Percentiles rank a stretch among this genome's conserved stretches.
Conservation (phyloP, 2,888 invertebrate species). For the Pelosia muscerda region DNA sequence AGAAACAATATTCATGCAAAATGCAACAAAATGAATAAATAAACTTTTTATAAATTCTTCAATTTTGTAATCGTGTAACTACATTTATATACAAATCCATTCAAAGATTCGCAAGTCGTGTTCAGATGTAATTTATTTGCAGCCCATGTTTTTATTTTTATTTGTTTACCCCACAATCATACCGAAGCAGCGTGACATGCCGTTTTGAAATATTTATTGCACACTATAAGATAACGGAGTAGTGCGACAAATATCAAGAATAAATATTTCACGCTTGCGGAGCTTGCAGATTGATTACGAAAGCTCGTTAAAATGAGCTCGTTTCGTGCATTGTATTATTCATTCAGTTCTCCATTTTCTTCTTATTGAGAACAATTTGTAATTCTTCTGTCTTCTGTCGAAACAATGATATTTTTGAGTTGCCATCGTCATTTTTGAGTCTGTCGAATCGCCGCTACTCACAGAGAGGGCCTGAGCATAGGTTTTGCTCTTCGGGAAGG, state of each 20-base stretch:
- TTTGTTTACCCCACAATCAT: conserved; percentile 44
- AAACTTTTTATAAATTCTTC: too few relatives aligned
- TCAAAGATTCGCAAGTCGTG: neutral
- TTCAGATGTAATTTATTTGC: conserved; percentile 36
- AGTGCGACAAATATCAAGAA: conserved; percentile 61
- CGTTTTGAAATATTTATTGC: conserved; percentile 70
- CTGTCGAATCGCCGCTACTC: too few relatives aligned
- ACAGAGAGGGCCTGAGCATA: too few relatives aligned
- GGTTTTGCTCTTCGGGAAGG: too few relatives aligned
- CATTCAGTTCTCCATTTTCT: neutral
- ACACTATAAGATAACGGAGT: conserved; percentile 62
- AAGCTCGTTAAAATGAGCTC: neutral
- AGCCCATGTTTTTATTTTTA: conserved; percentile 37
- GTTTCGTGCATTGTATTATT: neutral
- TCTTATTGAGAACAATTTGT: too few relatives aligned
- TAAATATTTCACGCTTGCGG: conserved; percentile 63
- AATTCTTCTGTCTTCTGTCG: too few relatives aligned
- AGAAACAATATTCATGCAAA: too few relatives aligned
- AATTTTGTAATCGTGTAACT: too few relatives aligned
- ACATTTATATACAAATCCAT: neutral
- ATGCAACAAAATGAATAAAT: too few relatives aligned
- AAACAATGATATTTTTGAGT: too few relatives aligned
- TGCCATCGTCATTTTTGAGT: too few relatives aligned
- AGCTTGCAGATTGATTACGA: conserved; percentile 9
- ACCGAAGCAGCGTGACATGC: conserved; percentile 46